A percentile compares a stretch with the other conserved stretches of the same genome.
Evolutionary conservation across 1,140 invertebrate species (phyloP).

Genomic region (Leptinotarsa defecta): DNA sequence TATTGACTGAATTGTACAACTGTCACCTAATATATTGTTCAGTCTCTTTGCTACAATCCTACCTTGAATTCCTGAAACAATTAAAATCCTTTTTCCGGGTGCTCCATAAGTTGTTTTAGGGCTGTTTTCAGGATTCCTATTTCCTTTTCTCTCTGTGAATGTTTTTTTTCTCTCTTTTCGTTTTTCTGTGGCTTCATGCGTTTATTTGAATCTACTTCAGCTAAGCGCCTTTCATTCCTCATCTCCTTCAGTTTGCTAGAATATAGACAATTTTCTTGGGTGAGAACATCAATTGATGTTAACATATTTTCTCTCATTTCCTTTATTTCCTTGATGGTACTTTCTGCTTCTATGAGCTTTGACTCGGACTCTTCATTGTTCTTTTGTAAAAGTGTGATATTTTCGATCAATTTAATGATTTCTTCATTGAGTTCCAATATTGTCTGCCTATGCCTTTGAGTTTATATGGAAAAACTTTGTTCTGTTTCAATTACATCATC

Average conservation of each 20-base stretch:
- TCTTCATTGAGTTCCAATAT: neutral
- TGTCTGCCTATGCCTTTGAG: neutral
- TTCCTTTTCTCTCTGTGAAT: neutral
- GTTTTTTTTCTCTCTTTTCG: too few species aligned
- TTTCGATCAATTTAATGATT: slow-evolving; percentile 5
- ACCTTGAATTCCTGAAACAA: neutral
- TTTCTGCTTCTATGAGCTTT: slow-evolving; percentile 5
- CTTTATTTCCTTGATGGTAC: neutral
- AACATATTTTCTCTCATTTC: neutral
- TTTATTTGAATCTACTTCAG: too few species aligned
- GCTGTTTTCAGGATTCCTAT: neutral
- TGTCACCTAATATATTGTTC: neutral
- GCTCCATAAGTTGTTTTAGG: neutral
- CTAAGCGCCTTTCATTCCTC: neutral
- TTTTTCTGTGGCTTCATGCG: too few species aligned
- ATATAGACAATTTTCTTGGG: slow-evolving; percentile 10
- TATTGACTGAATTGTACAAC: neutral
- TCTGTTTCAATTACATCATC: slow-evolving; percentile 8
- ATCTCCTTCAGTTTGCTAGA: neutral
- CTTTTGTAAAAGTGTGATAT: neutral
- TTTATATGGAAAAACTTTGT: neutral
- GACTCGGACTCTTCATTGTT: neutral
- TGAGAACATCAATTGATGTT: slow-evolving; percentile 14
- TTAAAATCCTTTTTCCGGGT: neutral
- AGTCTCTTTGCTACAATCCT: neutral